Evolutionary conservation across 1,140 invertebrate species (phyloP), one percentile per base, ranked within the genome.

Genomic region (Calycopis cecrops): DNA sequence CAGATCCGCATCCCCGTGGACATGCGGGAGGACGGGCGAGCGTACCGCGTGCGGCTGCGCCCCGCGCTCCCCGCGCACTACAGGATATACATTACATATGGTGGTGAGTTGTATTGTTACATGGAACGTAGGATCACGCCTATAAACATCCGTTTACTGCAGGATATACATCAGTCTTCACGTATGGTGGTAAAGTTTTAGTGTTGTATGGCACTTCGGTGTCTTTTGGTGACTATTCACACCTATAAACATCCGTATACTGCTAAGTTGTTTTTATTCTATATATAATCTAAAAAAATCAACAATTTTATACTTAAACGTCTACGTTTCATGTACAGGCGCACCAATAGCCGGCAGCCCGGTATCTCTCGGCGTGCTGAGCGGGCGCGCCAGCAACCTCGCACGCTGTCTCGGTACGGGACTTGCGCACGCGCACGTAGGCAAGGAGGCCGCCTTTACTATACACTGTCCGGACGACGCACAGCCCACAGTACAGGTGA

Each of bases 21-120:
- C 72, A 91, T 96, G 8, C 92, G 91, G 49, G 90, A 92, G 10
- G 90, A 94, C 28, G 94, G 95, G 57, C 92, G 94, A 65, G 89
- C 92, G 12, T 91, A 93, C 66, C 88, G 93, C 66, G 92, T 98
- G 47, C 94, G 96, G 67, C 95, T 98, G 73, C 90, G 94, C 42
- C 97, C 97, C 3, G 93, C 92, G 3, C 91, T 96, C 50, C 93
- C 97, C 17, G 97, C 97, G 61, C 94, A 94, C 67, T 98, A 98
- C 74, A 93, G 96, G 82, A 92, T 99, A 38, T 93, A 93, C 51
- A 91, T 98, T 7, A 94, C 92, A 28, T 98, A 97, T 72, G 97
- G 96, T 62, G 94, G 87, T 88, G 62, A 58, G 52, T 16, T 35
- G 0, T 12, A n/a, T n/a, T n/a, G n/a, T n/a, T n/a, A n/a, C n/a